Evolutionary conservation across 2,113 vertebrate species (phyloP), one percentile per base, ranked within the genome.

Genomic region (Chitala chitala): DNA sequence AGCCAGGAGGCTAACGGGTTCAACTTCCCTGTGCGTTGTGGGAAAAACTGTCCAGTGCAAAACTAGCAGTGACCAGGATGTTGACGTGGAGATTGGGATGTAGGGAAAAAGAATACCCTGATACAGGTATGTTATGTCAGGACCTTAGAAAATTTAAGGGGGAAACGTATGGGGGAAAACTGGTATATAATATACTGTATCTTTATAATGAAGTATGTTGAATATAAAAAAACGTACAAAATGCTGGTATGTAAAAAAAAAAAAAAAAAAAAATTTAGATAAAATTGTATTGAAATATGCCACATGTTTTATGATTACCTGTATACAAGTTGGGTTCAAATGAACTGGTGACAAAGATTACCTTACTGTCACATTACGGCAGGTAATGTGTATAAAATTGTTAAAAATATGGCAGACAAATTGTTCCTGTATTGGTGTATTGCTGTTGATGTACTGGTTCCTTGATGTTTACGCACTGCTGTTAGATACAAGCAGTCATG

Each of bases 1-100:
- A 81, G 82, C 77, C 84, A 87, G 1, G 84, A 90, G 50, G 81
- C 81, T 0, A 10, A n/a, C 58, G 86, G 84, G 53, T 87, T 89
- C 71, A 86, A 86, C 1, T 86, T 87, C 71, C 87, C 84, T 0
- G 75, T 85, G 80, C 85, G 87, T 24, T 86, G 87, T 83, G 86
- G 81, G 76, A 86, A 82, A 77, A 88, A 86, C 77, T 84, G 88
- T 26, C 85, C 87, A 1, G 38, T 86, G 55, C 75, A 38, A 61
- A 86, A 89, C 77, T 82, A 89, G 74, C 80, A 83, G 72, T 54
- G 80, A 87, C 68, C 77, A 87, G 0, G 86, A 90, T 20, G 26
- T 86, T 56, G 85, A 76, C 20, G 13, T 86, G 74, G 79, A 82
- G 26, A 82, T 58, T 15, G 83, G n/a, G 82, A 29, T 38, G 79